Evolutionary conservation across 64 coral and sea anemone species (phyloP).

Genomic region (Porites lutea): DNA sequence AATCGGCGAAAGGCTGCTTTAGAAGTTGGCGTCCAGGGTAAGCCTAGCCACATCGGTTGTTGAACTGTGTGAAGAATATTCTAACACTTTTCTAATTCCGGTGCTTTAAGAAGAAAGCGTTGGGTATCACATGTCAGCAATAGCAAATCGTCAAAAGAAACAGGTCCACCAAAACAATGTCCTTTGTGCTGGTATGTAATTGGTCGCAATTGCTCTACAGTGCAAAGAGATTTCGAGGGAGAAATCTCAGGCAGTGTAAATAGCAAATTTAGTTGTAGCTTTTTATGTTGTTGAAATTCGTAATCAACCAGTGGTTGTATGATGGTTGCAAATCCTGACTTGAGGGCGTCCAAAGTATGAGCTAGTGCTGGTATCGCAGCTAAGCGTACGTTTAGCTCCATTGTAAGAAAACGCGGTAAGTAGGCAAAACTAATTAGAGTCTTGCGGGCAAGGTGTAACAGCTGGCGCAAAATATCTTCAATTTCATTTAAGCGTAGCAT

Average conservation of each 20-base stretch:
- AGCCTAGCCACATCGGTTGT: background rate
- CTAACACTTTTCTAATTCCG: background rate
- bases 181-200: background rate
- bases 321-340: constrained; percentile 17
- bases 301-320: constrained; percentile 30
- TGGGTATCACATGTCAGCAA: background rate
- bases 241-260: constrained; percentile 27
- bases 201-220: constrained; percentile 21
- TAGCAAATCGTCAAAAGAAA: background rate
- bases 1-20: background rate
- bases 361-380: background rate
- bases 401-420: background rate
- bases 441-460: constrained; percentile 35
- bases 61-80: background rate
- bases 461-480: constrained; percentile 18
- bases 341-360: constrained; percentile 1
- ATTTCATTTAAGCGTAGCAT: constrained; percentile 19
- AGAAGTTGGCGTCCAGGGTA: background rate
- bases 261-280: background rate
- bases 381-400: background rate
- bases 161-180: background rate
- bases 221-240: background rate
- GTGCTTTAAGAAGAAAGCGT: background rate
- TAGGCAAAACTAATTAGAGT: background rate
- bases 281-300: background rate